Evolutionary conservation across 2,113 vertebrate genomes (phyloP), one percentile per base, ranked within the genome.

Genomic region (Chelonoidis abingdonii): DNA sequence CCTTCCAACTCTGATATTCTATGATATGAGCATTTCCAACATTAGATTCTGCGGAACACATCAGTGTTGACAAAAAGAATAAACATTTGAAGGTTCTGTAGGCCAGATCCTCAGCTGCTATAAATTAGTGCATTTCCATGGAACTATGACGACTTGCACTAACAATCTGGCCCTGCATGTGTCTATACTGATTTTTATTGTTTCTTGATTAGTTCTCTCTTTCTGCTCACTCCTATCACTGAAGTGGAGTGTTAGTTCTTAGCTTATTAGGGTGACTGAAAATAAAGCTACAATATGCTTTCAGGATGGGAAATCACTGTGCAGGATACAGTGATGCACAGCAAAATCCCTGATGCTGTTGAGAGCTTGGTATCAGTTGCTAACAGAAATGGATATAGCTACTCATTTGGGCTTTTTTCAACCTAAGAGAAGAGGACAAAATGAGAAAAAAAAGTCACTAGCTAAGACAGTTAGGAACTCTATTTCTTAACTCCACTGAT

Each of bases 291-390:
- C 49, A 80, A 21, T 62, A 85, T 0, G 0, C 79, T 82, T 81
- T 84, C 79, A 91, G 83, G 76, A 88, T 92, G 89, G 78, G 75
- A 89, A 91, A 94, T 93, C 27, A 47, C 25, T 80, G 53, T 35
- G 10, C 50, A 62, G 57, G 72, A 47, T 90, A 27, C 88, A 86
- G 62, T 54, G 78, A 93, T 89, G 44, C 29, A 76, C 83, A 84
- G 22, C 85, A 53, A 80, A 59, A 44, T 27, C 76, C 2, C 0
- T 41, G 78, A 57, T 62, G 76, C 86, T 57, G 4, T 5, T 29
- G 19, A 89, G 76, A 69, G n/a, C 50, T 65, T 6, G 22, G 1
- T 62, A 44, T 35, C 50, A 6, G 31, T 83, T 49, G 44, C 56
- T 54, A 76, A 22, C 9, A 80, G 21, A 52, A 56, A 91, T 53